These are phyloP conservation scores for Tenrec ecaudatus DNA, from an alignment of 2,113 vertebrate genomes.

Conservation along the genomic window DNA sequence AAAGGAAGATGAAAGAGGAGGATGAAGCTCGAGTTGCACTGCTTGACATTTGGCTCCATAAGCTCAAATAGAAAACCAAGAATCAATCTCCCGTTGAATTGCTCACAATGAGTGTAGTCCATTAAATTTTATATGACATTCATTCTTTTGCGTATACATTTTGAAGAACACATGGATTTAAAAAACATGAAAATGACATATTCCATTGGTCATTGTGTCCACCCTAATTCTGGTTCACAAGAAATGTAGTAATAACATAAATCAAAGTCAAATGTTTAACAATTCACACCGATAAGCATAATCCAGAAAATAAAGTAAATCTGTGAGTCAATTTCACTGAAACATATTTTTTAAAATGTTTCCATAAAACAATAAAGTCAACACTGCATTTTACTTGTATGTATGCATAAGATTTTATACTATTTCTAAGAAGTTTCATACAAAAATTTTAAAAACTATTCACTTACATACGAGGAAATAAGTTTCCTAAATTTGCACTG, in stretches of 20 bases:
- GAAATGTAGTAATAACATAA: background rate
- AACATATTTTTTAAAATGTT: background rate
- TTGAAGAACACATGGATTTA: background rate
- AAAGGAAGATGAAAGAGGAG: background rate
- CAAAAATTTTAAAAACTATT: constrained; percentile 53
- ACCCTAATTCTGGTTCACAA: background rate
- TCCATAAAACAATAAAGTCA: background rate
- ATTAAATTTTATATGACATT: background rate
- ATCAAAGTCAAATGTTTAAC: background rate
- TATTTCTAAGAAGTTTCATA: background rate
- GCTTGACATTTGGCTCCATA: background rate
- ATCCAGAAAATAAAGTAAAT: background rate
- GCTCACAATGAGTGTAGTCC: background rate
- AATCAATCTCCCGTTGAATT: background rate
- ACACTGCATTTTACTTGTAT: background rate
- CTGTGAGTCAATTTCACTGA: background rate
- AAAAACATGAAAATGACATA: background rate
- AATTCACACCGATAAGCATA: background rate
- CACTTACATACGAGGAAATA: constrained; percentile 68
- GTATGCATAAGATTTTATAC: background rate
- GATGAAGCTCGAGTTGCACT: no score
- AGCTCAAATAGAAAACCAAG: accelerated
- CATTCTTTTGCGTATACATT: background rate
- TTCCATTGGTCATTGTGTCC: background rate
- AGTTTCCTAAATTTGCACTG: constrained; percentile 67